Conservation (phyloP, 2,797 vertebrate genomes). For the Eremophila alpestris region DNA sequence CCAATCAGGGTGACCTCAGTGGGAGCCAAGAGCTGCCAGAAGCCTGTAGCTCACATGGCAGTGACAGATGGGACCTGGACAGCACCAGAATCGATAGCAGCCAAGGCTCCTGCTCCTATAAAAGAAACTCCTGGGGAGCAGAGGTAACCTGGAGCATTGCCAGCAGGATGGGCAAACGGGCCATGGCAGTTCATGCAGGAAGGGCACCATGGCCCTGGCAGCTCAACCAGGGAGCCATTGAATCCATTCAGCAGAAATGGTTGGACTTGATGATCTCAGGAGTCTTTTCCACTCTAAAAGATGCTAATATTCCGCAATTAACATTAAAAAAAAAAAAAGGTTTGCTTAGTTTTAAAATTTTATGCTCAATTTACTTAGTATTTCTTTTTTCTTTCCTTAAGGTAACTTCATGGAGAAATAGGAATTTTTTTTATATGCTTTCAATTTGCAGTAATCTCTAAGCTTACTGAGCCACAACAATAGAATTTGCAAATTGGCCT, state of each 20-base stretch:
- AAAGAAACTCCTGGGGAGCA: not conserved
- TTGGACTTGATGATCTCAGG: not conserved
- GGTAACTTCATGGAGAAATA: not conserved
- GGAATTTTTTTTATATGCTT: not conserved
- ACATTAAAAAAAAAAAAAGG: accelerated
- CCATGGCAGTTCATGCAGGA: not conserved
- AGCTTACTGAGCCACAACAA: not conserved
- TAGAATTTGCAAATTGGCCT: not conserved
- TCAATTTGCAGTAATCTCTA: not conserved
- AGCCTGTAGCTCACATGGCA: accelerated
- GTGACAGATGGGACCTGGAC: accelerated
- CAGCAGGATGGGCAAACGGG: not conserved
- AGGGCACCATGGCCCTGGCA: accelerated
- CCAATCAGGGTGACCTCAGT: accelerated
- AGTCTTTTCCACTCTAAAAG: not conserved
- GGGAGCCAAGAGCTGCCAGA: not conserved
- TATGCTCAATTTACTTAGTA: not conserved
- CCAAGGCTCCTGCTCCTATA: not conserved
- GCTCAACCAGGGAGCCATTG: not conserved
- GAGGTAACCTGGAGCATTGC: accelerated
- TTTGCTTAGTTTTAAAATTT: not conserved
- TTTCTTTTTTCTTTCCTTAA: not conserved
- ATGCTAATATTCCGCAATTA: not conserved
- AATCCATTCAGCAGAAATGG: not conserved
- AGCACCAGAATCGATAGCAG: accelerated